A percentile compares a stretch with the other conserved stretches of the same genome.
Conservation (phyloP, 2,113 vertebrate species). For the Pelmatolapia mariae region DNA sequence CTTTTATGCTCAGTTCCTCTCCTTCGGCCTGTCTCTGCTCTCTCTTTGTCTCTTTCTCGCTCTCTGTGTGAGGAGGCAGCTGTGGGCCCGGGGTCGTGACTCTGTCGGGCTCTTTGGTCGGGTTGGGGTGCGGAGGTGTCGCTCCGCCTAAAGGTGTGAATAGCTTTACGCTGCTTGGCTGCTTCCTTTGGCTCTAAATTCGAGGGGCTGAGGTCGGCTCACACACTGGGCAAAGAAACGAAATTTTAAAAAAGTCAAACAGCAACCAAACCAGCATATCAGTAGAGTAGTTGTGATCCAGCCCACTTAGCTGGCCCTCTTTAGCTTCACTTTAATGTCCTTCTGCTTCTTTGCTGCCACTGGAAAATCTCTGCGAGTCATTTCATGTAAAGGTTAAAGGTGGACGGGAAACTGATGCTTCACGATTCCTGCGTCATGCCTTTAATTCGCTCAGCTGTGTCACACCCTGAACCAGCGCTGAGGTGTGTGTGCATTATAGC, state of each 20-base stretch:
- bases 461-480: neutral
- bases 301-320: neutral
- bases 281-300: neutral
- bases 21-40: neutral
- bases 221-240: neutral
- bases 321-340: neutral
- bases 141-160: slow-evolving; percentile 39
- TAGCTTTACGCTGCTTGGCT: slow-evolving; percentile 54
- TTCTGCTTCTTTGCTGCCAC: neutral
- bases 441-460: neutral
- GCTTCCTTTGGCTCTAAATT: slow-evolving; percentile 32
- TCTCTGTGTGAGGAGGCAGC: slow-evolving; percentile 25
- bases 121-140: neutral
- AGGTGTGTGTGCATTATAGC: neutral
- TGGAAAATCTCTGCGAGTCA: neutral
- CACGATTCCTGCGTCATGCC: neutral
- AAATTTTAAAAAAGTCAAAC: neutral
- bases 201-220: slow-evolving; percentile 31
- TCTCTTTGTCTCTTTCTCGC: neutral
- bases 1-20: neutral
- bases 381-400: neutral
- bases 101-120: neutral
- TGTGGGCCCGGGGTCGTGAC: neutral
- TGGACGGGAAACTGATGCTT: neutral
- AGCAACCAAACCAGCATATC: slow-evolving; percentile 13